Conservation (phyloP, 2,797 vertebrate species). For the Phrynocephalus vlangalii region DNA sequence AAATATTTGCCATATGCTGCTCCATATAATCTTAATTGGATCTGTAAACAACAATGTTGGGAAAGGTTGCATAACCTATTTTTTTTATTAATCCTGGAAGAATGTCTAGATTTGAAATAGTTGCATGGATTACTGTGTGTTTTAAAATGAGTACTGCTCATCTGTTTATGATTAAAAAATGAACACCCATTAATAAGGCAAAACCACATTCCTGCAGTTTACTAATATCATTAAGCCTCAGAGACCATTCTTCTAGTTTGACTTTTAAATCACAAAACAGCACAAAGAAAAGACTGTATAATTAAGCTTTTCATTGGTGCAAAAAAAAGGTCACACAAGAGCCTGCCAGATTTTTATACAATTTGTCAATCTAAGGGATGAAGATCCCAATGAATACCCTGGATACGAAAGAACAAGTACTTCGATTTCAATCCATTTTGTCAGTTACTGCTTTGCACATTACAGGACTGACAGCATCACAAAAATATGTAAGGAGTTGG, state of each 20-base stretch:
- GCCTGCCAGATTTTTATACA: constrained; percentile 62
- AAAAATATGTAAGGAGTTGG: constrained; percentile 64
- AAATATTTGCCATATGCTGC: background rate
- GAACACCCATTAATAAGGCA: constrained; percentile 12
- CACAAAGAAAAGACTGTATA: constrained; percentile 37
- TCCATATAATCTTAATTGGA: background rate
- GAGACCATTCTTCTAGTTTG: constrained; percentile 43
- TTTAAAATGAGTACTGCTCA: constrained; percentile 10
- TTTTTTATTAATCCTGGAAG: background rate
- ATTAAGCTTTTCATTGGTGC: constrained; percentile 51
- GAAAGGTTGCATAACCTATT: background rate
- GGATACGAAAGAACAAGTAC: constrained; percentile 38
- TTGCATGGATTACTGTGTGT: background rate
- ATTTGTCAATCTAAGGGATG: constrained; percentile 47
- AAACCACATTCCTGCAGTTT: constrained; percentile 25
- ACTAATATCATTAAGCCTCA: constrained; percentile 31
- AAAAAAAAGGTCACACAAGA: constrained; percentile 56
- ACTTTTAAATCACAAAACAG: constrained; percentile 22
- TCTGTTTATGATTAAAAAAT: background rate
- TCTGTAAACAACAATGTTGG: rapidly evolving
- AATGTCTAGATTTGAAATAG: background rate
- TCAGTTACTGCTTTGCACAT: constrained; percentile 49
- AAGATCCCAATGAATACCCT: constrained; percentile 55
- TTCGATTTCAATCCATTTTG: constrained; percentile 33
- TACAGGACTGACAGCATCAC: constrained; percentile 56